Evolutionary conservation across 53 echinoderm and acorn worm species (phyloP).

Genomic region (Patiria pectinifera): DNA sequence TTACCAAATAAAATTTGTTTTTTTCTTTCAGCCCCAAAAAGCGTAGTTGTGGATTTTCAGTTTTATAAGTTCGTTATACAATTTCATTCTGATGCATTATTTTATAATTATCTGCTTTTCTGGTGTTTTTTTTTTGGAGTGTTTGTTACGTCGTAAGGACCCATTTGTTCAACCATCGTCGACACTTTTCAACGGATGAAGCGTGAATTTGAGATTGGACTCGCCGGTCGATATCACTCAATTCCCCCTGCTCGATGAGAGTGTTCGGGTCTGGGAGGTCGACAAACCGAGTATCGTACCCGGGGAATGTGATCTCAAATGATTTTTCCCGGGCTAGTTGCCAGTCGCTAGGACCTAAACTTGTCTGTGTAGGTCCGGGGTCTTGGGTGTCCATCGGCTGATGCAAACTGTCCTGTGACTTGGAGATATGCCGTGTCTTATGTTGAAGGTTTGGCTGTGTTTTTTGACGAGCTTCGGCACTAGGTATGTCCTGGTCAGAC

Average conservation of each 20-base stretch:
- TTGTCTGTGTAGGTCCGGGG: not conserved
- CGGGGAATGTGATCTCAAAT: constrained; percentile 71
- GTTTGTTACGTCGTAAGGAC: constrained; percentile 23
- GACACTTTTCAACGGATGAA: constrained; percentile 68
- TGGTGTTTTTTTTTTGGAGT: not conserved
- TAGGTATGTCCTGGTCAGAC: not conserved
- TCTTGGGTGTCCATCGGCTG: not conserved
- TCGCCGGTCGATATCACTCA: constrained; percentile 33
- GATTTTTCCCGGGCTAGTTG: constrained; percentile 25
- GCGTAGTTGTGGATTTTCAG: too few species aligned
- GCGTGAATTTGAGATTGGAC: constrained; percentile 28
- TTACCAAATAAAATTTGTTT: too few species aligned
- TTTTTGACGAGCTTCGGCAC: not conserved
- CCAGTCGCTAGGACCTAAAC: not conserved
- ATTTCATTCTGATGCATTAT: not conserved
- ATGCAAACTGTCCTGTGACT: not conserved
- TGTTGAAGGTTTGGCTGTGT: not conserved
- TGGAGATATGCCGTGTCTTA: not conserved
- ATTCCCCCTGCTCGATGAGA: not conserved
- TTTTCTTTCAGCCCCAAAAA: too few species aligned
- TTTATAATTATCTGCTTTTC: not conserved
- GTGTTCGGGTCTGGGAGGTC: constrained; percentile 26
- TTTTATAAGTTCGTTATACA: too few species aligned
- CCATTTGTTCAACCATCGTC: constrained; percentile 68
- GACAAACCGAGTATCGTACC: constrained; percentile 60